Evolutionary conservation across 1,140 invertebrate genomes (phyloP), one percentile per base, ranked within the genome.

Genomic region (Parapsyche elsis): DNA sequence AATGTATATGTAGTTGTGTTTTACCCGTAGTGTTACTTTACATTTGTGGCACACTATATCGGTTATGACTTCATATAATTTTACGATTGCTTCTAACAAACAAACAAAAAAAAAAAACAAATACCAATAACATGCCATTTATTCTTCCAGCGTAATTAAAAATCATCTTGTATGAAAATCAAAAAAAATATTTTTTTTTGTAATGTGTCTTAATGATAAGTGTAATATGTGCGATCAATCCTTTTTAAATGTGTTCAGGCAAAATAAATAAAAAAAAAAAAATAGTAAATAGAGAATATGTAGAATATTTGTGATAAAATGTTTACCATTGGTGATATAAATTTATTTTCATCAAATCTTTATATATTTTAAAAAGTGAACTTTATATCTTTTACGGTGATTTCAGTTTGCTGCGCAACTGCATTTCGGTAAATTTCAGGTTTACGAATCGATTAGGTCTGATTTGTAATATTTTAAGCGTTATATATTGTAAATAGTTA

Each of bases 1-100:
- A 77, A 77, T 67, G 64, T 59, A 77, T 64, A 49, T 44, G 75
- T 77, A 77, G 75, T 77, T 77, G 75, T 77, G 53, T 77, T 75
- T 77, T 46, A 77, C 45, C 45, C 19, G 53, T 77, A 77, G 75
- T 64, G 24, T 75, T 75, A 75, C 24, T 75, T 77, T 64, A 61
- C 23, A 77, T 77, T 38, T 77, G 75, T 77, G 75, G 57, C 75
- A 77, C 53, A 77, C 46, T 64, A 64, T 64, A 64, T 77, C 16
- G 75, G 46, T 46, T 57, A 38, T 38, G 67, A n/a, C 53, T 16
- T 57, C 1, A 16, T 4, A 4, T 57, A 57, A 57, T 57, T 57
- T 57, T 57, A 57, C 53, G 19, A 57, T 57, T 57, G 53, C 19
- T 21, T 16, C 14, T 57, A 57, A 4, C 30, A 38, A 38, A n/a